Base-by-base conservation (phyloP, 92 coral and sea anemone species). In the Virgularia gustaviana region DNA sequence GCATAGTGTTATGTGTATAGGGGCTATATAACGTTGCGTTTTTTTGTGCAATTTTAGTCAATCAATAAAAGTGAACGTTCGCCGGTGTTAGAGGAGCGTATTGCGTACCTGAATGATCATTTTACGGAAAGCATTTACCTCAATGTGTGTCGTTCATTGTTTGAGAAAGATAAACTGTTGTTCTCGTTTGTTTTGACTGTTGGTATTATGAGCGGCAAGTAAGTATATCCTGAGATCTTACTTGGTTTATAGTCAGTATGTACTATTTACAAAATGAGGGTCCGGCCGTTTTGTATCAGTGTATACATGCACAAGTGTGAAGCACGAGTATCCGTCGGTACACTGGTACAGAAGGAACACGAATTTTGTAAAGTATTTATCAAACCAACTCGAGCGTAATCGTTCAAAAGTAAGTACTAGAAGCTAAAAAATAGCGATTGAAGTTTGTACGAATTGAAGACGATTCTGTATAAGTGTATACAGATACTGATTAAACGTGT, bases 71-170 rank as follows among this genome's bases (percentile, higher is more conserved):
- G 98, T 70, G 78, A 86, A 10, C 89, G 92, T 4, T 89, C 98
- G 16, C 73, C 90, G 11, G 96, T 83, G 32, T 78, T 92, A 35
- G 81, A 89, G 15, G 98, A 92, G 56, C 89, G 98, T 52, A 92
- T 92, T 27, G 90, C 81, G n/a, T 82, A 58, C 66, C 78, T 92
- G 23, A 92, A 92, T 58, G 98, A 92, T 70, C 98, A 92, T 70
- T 92, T 92, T 36, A 92, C 98, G 6, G 96, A 89, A 28, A 92
- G 98, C 42, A 85, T 92, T 22, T 92, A 86, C 90, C 79, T 91
- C 55, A 92, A 92, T 52, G 98, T 92, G 13, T 92, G 98, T 66
- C 98, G 98, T 52, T 92, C 98, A 10, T 58, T 92, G 70, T 92
- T 92, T 73, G 98, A 92, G 81, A 92, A 92, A 59, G 98, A 92